A percentile compares a stretch with the other conserved stretches of the same genome.
Evolutionary conservation across 2,888 invertebrate species (phyloP).

Genomic region (Dicyrtoma fusca): DNA sequence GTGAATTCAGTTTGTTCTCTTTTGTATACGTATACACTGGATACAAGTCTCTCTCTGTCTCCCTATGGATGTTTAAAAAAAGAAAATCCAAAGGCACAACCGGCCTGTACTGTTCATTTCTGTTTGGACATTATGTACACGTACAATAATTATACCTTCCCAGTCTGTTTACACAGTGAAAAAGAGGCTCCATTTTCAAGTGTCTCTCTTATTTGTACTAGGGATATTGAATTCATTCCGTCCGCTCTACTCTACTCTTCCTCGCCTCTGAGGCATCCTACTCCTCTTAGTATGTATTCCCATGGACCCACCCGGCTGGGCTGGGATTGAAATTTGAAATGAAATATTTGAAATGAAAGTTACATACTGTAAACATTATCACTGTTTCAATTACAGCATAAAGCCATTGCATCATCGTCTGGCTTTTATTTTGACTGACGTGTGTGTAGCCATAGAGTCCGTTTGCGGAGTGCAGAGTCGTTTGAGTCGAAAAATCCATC

Average conservation of each 20-base stretch:
- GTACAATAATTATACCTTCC: too few relatives aligned
- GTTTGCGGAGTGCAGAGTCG: background rate
- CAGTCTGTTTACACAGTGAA: conserved; percentile 16
- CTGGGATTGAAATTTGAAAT: too few relatives aligned
- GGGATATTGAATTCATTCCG: background rate
- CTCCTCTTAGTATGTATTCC: too few relatives aligned
- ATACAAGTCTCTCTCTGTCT: too few relatives aligned
- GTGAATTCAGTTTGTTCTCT: too few relatives aligned
- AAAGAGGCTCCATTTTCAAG: conserved; percentile 26
- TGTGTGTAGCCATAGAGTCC: background rate
- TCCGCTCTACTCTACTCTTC: background rate
- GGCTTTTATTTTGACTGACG: background rate
- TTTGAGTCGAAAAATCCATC: background rate
- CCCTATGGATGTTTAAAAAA: background rate
- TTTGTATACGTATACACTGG: too few relatives aligned
- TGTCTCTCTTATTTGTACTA: conserved; percentile 17
- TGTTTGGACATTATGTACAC: background rate
- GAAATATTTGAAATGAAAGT: too few relatives aligned
- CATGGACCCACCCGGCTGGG: too few relatives aligned
- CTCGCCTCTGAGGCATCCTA: too few relatives aligned
- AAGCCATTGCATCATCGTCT: background rate
- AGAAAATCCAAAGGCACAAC: background rate
- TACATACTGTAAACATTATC: too few relatives aligned
- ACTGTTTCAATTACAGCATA: too few relatives aligned
- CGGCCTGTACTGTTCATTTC: background rate